Conservation (phyloP, 2,113 vertebrate genomes). For the Bagarius yarrelli region DNA sequence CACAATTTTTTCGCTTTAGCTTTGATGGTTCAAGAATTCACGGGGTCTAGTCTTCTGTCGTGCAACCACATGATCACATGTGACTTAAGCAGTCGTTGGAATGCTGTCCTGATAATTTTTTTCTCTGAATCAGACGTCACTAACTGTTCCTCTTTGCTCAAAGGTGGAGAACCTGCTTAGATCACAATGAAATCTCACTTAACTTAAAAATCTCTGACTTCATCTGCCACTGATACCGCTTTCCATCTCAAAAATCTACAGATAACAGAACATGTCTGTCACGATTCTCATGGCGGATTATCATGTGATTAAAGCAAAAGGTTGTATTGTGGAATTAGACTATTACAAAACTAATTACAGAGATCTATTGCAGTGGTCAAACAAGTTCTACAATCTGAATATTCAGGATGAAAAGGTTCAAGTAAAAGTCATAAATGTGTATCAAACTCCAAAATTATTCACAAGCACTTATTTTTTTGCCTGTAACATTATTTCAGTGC, state of each 20-base stretch:
- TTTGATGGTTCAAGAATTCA: constrained; percentile 52
- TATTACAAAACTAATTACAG: not conserved
- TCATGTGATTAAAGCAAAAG: constrained; percentile 1
- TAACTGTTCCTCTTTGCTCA: constrained; percentile 41
- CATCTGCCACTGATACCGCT: not conserved
- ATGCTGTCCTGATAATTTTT: constrained; percentile 65
- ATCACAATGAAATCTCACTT: constrained; percentile 12
- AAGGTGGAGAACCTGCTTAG: not conserved
- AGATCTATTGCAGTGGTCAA: not conserved
- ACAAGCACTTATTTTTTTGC: no score
- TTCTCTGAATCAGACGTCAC: constrained; percentile 53
- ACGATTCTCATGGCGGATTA: not conserved
- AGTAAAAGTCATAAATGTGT: not conserved
- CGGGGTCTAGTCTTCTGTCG: constrained; percentile 50
- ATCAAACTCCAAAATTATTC: not conserved
- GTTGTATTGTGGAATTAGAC: no score
- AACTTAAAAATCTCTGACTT: constrained; percentile 4
- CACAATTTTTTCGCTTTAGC: not conserved
- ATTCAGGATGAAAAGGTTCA: not conserved
- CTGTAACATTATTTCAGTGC: not conserved
- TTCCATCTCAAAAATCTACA: constrained; percentile 19
- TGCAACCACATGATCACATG: constrained; percentile 39
- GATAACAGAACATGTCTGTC: constrained; percentile 28
- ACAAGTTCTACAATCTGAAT: not conserved
- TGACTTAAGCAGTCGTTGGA: constrained; percentile 54